Evolutionary conservation across 53 echinoderm and acorn worm species (phyloP).

Genomic region (Stichopus horrens): DNA sequence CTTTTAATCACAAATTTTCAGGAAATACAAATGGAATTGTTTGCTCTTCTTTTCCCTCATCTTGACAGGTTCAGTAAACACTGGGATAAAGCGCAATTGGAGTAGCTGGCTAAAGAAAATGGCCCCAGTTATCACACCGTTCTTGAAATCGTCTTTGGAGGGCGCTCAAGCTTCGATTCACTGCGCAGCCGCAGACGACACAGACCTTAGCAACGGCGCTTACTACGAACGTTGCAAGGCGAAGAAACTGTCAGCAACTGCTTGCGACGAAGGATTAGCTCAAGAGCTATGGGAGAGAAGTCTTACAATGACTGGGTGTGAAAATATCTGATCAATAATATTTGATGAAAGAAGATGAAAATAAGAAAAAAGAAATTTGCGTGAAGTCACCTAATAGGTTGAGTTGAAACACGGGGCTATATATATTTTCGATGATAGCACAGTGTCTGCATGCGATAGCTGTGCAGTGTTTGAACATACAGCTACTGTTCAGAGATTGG

Average conservation of each 20-base stretch:
- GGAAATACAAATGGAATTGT: no score
- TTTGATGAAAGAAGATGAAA: no score
- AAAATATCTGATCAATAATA: not conserved
- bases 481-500: no score
- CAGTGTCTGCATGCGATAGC: no score
- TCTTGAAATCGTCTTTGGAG: slow-evolving; percentile 72
- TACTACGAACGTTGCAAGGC: slow-evolving; percentile 91
- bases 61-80: slow-evolving; percentile 76
- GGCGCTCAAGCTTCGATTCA: slow-evolving; percentile 91
- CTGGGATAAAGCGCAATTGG: slow-evolving; percentile 95
- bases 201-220: slow-evolving; percentile 63
- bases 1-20: no score
- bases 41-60: no score
- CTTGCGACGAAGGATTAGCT: slow-evolving; percentile 67
- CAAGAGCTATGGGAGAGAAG: slow-evolving; percentile 76
- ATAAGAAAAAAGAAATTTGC: no score
- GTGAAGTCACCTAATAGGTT: no score
- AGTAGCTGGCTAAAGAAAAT: slow-evolving; percentile 67
- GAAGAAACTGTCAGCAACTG: slow-evolving; percentile 65
- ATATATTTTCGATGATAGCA: no score
- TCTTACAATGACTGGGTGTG: slow-evolving; percentile 62
- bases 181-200: slow-evolving; percentile 80
- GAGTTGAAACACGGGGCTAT: no score
- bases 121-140: slow-evolving; percentile 75
- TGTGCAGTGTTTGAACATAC: no score